Percentiles rank a stretch among this genome's conserved stretches.
These are phyloP conservation scores for Lysiphlebus fabarum DNA, from an alignment of 1,140 invertebrate species.

Conservation along the genomic window DNA sequence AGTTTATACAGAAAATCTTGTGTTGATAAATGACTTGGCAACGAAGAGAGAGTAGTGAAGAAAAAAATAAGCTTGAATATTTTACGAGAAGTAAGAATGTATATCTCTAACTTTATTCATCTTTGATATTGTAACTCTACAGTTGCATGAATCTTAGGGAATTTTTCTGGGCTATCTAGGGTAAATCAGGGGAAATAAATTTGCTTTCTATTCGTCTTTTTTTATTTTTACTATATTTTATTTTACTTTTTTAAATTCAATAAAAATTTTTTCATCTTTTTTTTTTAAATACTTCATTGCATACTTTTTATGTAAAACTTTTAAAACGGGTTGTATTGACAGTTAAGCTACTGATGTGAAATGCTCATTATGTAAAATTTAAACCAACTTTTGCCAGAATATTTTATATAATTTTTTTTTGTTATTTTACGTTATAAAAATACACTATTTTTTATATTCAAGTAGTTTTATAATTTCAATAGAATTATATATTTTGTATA, in stretches of 20 bases:
- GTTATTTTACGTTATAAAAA: no score
- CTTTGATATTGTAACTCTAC: slow-evolving; percentile 10
- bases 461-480: no score
- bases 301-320: no score
- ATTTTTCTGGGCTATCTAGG: slow-evolving; percentile 14
- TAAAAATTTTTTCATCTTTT: not conserved
- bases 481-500: no score
- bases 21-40: not conserved
- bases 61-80: slow-evolving; percentile 15
- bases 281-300: no score
- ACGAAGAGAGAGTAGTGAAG: not conserved
- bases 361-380: no score
- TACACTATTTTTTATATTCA: no score
- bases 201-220: not conserved
- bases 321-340: no score
- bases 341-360: no score
- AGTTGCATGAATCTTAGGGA: slow-evolving; percentile 14
- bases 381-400: no score
- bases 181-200: slow-evolving; percentile 10
- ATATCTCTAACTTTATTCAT: slow-evolving; percentile 21
- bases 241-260: not conserved
- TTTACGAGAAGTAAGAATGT: slow-evolving; percentile 14
- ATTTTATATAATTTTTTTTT: no score
- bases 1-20: no score
- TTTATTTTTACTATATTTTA: not conserved